Conservation (phyloP, 2,888 invertebrate species). For the Prosopocoilus inquinatus region DNA sequence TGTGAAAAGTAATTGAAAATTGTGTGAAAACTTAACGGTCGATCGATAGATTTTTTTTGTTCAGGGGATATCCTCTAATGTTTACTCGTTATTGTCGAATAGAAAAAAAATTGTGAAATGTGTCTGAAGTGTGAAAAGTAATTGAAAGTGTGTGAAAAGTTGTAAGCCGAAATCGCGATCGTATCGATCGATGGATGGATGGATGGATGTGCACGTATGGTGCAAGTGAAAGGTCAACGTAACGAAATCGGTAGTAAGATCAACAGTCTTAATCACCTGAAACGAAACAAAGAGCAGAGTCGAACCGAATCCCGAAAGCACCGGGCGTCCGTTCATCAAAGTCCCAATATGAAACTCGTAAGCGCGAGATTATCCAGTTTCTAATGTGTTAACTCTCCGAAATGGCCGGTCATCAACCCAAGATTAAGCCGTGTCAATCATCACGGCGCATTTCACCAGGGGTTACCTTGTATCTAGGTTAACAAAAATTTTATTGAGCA, state of each 20-base stretch:
- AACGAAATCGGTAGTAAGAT: slow-evolving; percentile 20
- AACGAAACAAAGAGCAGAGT: slow-evolving; percentile 18
- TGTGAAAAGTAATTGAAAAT: too few species aligned
- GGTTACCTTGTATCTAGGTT: slow-evolving; percentile 36
- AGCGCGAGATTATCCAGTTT: slow-evolving; percentile 26
- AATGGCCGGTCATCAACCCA: slow-evolving; percentile 35
- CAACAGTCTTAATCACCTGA: slow-evolving; percentile 23
- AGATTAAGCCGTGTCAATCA: slow-evolving; percentile 32
- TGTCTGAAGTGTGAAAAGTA: too few species aligned
- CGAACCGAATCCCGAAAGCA: slow-evolving; percentile 17
- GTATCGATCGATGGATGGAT: too few species aligned
- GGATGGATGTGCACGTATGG: neutral
- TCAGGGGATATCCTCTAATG: too few species aligned
- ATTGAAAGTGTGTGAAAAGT: neutral
- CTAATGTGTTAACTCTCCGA: slow-evolving; percentile 26
- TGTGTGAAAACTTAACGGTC: too few species aligned
- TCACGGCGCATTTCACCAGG: slow-evolving; percentile 26
- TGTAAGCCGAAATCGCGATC: neutral
- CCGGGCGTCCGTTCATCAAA: slow-evolving; percentile 8
- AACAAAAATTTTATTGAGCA: slow-evolving; percentile 31
- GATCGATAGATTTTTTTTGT: too few species aligned
- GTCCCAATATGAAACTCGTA: slow-evolving; percentile 26
- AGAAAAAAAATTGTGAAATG: too few species aligned
- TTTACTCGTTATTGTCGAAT: too few species aligned
- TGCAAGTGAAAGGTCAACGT: slow-evolving; percentile 21